These are phyloP conservation scores for Chalcosyrphus nemorum DNA, from an alignment of 2,888 invertebrate species.

Conservation along the genomic window DNA sequence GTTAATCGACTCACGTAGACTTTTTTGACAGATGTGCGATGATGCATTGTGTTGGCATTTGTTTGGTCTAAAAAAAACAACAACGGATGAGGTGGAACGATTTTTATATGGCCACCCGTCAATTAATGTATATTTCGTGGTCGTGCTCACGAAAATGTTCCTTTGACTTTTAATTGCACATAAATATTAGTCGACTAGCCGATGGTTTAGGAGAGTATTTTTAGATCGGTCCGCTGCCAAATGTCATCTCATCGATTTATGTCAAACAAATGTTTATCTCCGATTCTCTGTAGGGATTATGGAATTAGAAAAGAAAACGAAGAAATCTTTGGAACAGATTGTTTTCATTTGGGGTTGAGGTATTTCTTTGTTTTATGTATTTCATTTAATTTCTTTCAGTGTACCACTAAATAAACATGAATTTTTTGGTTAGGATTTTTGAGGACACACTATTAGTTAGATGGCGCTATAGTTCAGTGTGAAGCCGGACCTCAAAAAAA, in stretches of 20 bases:
- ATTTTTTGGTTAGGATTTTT: no score
- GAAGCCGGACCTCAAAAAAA: no score
- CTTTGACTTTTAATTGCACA: conserved; percentile 33
- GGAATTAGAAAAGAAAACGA: not conserved
- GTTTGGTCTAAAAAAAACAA: conserved; percentile 3
- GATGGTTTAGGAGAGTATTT: conserved; percentile 38
- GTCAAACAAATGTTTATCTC: conserved; percentile 61
- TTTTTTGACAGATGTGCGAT: conserved; percentile 21
- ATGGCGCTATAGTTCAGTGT: no score
- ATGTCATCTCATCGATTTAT: conserved; percentile 69
- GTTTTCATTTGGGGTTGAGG: not conserved
- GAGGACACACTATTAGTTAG: no score
- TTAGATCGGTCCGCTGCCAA: conserved; percentile 59
- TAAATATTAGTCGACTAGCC: conserved; percentile 27
- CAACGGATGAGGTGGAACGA: not conserved
- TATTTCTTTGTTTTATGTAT: no score
- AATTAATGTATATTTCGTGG: conserved; percentile 14
- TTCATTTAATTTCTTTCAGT: no score
- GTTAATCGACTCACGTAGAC: no score
- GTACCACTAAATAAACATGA: no score
- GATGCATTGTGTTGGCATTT: conserved; percentile 15
- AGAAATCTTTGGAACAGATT: not conserved
- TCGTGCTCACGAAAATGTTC: conserved; percentile 15
- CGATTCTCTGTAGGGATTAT: not conserved
- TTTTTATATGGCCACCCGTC: not conserved